Conservation (phyloP, 2,797 vertebrate species). For the Arctocebus calabarensis region DNA sequence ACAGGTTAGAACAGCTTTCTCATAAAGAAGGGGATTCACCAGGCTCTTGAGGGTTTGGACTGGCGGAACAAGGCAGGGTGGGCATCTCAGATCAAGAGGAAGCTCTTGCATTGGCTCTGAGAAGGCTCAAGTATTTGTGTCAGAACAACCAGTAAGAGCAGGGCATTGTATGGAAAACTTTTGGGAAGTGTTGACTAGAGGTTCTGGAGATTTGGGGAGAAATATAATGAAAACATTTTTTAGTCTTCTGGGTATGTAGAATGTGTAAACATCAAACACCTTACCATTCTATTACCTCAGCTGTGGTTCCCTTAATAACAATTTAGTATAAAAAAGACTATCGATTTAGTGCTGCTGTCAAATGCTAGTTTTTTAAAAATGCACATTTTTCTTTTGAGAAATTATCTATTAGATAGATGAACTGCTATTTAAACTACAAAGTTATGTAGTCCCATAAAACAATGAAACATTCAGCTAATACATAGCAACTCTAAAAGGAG, state of each 20-base stretch:
- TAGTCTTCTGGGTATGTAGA: neutral
- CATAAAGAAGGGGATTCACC: neutral
- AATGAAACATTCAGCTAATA: neutral
- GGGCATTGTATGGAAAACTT: too few species aligned
- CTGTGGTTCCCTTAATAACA: neutral
- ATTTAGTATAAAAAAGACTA: neutral
- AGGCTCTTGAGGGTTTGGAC: neutral
- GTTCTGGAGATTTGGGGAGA: neutral
- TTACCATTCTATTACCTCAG: neutral
- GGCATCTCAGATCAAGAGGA: neutral
- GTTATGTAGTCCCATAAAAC: neutral
- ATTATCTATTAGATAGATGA: neutral
- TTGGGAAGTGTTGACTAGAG: neutral
- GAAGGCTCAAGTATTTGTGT: neutral
- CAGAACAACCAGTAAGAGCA: neutral
- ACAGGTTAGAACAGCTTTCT: neutral
- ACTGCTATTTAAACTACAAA: slow-evolving; percentile 36
- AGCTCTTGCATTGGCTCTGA: neutral
- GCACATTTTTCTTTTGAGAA: neutral
- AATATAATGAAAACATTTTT: neutral
- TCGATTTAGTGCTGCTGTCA: neutral
- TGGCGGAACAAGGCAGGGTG: neutral
- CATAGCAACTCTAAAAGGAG: neutral
- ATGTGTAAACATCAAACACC: neutral
- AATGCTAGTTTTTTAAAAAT: neutral